A percentile compares a stretch with the other conserved stretches of the same genome.
These are phyloP conservation scores for Drosophila subobscura DNA, from an alignment of 1,140 invertebrate species.

Conservation along the genomic window DNA sequence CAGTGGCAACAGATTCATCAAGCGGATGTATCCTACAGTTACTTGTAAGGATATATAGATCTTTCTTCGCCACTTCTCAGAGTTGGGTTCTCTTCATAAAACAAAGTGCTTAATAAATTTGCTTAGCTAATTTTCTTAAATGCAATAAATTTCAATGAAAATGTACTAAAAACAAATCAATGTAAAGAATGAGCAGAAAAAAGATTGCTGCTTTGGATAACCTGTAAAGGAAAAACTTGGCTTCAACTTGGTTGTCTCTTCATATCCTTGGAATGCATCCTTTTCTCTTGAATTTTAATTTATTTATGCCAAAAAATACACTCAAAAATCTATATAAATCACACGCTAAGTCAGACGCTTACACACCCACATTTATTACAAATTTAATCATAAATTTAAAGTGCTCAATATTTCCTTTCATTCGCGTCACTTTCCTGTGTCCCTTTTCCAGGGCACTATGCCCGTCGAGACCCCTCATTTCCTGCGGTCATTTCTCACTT, in stretches of 20 bases:
- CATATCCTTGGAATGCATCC: no score
- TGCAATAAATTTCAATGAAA: conserved; percentile 80
- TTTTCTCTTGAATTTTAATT: not conserved
- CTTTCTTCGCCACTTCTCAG: not conserved
- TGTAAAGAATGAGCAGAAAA: conserved; percentile 15
- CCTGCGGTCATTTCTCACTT: conserved; percentile 16
- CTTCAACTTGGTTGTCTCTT: not conserved
- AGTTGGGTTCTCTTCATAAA: conserved; percentile 43
- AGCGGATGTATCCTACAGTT: not conserved
- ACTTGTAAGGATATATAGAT: conserved; percentile 25
- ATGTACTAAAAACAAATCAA: conserved; percentile 73
- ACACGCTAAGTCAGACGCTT: no score
- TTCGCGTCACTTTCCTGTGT: not conserved
- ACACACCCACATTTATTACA: no score
- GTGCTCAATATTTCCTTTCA: not conserved
- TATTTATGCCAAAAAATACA: not conserved
- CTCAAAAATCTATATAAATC: not conserved
- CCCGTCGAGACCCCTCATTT: conserved; percentile 2
- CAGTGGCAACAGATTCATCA: conserved; percentile 58
- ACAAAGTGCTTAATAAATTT: conserved; percentile 79
- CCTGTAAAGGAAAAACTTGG: not conserved
- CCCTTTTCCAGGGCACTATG: not conserved
- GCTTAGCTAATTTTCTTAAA: conserved; percentile 80
- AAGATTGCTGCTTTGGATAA: conserved; percentile 12
- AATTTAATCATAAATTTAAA: not conserved